Evolutionary conservation across 2,797 vertebrate species (phyloP), one percentile per base, ranked within the genome.

Genomic region (Nyctalus aviator): DNA sequence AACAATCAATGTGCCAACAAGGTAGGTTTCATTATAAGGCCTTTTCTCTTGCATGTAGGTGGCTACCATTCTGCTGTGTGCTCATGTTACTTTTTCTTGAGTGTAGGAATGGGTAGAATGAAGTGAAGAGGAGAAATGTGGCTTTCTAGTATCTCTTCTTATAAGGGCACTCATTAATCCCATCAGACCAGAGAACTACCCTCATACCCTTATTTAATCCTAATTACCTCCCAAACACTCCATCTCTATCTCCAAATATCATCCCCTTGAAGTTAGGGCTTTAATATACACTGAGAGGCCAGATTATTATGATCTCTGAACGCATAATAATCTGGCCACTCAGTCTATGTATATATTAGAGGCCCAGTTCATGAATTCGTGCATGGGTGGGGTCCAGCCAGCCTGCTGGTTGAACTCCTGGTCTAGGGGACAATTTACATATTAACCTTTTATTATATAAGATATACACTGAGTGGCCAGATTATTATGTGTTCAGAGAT

Each of bases 1-100:
- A 4, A 93, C 53, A 59, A 79, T 77, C 23, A 90, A 95, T 50
- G 55, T 79, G 17, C 11, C n/a, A 69, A 32, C 17, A 84, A 90
- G 23, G 41, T 46, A 75, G 25, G 27, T 57, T 71, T 90, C 44
- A 78, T 69, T 95, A 69, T 78, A 53, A 78, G 59, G 15, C 4
- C 23, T 64, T n/a, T 83, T 83, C 13, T 69, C 30, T 93, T 86
- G 64, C 23, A n/a, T 64, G 3, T 37, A 75, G 23, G 37, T 44
- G 69, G 27, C 15, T 75, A 27, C 5, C 4, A 76, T 78, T 71
- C 44, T 37, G 41, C 20, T 41, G 1, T 81, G 9, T 75, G 12
- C 23, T 92, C 75, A 94, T 1, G 55, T 66, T n/a, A 91, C 15
- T 27, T 75, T 64, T 91, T 64, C 41, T 59, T 72, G 37, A 69